Evolutionary conservation across 2,888 invertebrate genomes (phyloP).

Genomic region (Zele albiditarsus): DNA sequence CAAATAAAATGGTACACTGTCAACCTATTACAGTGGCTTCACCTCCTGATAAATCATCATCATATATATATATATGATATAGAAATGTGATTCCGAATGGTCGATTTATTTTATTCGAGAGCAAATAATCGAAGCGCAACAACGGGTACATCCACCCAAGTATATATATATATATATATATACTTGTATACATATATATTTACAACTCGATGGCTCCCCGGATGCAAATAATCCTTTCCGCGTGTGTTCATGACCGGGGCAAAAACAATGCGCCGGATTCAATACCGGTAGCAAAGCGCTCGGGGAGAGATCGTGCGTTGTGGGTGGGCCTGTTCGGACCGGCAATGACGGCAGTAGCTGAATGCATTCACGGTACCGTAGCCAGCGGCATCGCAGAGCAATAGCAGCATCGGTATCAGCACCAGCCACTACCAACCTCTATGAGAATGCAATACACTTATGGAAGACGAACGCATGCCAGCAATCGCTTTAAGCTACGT

Average conservation of each 20-base stretch:
- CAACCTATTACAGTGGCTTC: too few species aligned
- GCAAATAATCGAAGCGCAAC: conserved; percentile 19
- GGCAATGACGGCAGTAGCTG: conserved; percentile 55
- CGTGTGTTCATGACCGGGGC: conserved; percentile 61
- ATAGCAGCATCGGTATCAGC: conserved; percentile 39
- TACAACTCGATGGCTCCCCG: conserved; percentile 33
- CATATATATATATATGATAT: background rate
- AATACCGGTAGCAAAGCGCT: conserved; percentile 70
- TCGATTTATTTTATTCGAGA: conserved; percentile 23
- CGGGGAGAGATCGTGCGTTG: conserved; percentile 69
- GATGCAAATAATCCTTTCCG: conserved; percentile 69
- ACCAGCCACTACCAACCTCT: conserved; percentile 55
- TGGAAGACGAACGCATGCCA: conserved; percentile 61
- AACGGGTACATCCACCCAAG: conserved; percentile 4
- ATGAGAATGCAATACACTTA: conserved; percentile 68
- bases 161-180: background rate
- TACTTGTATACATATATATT: conserved; percentile 8
- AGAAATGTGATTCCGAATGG: background rate
- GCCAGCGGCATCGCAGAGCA: conserved; percentile 45
- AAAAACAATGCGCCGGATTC: conserved; percentile 72
- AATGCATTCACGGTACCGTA: conserved; percentile 50
- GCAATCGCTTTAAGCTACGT: conserved; percentile 46
- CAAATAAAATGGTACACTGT: too few species aligned
- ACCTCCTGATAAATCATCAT: background rate
- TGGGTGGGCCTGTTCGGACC: conserved; percentile 67